These are phyloP conservation scores for Cyprinus carpio DNA, from an alignment of 2,113 vertebrate genomes.

Conservation along the genomic window DNA sequence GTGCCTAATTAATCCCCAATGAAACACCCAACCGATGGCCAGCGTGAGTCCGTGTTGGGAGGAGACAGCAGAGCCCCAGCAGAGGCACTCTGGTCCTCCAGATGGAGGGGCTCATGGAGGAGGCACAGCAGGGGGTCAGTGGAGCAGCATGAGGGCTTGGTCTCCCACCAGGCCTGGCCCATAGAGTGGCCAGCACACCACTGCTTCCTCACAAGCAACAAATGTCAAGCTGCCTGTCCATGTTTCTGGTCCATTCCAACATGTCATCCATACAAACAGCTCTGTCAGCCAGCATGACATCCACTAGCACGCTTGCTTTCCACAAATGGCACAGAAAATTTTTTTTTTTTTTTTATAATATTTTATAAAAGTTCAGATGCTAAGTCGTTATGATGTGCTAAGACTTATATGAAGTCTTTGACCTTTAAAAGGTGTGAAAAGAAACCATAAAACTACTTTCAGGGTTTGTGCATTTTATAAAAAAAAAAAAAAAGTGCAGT, in stretches of 20 bases:
- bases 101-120: conserved; percentile 47
- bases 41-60: conserved; percentile 2
- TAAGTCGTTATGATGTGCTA: neutral
- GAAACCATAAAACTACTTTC: neutral
- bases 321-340: conserved; percentile 10
- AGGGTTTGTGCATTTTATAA: conserved; percentile 13
- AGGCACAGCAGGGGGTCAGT: conserved; percentile 30
- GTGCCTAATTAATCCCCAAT: conserved; percentile 55
- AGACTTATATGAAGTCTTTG: conserved; percentile 1
- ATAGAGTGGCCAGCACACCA: conserved; percentile 38
- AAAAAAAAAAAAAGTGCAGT: neutral
- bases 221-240: conserved; percentile 53
- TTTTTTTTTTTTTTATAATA: neutral
- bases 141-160: conserved; percentile 34
- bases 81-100: conserved; percentile 51
- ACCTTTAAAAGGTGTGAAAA: conserved; percentile 21
- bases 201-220: conserved; percentile 52
- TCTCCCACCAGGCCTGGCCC: conserved; percentile 17
- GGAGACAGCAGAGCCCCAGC: conserved; percentile 36
- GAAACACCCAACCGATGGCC: conserved; percentile 42
- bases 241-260: conserved; percentile 45
- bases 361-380: conserved; percentile 12
- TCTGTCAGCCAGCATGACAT: neutral
- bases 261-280: conserved; percentile 49
- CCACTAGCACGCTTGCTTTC: neutral